These are phyloP conservation scores for Cettia cetti DNA, from an alignment of 2,113 vertebrate genomes.

Conservation along the genomic window DNA sequence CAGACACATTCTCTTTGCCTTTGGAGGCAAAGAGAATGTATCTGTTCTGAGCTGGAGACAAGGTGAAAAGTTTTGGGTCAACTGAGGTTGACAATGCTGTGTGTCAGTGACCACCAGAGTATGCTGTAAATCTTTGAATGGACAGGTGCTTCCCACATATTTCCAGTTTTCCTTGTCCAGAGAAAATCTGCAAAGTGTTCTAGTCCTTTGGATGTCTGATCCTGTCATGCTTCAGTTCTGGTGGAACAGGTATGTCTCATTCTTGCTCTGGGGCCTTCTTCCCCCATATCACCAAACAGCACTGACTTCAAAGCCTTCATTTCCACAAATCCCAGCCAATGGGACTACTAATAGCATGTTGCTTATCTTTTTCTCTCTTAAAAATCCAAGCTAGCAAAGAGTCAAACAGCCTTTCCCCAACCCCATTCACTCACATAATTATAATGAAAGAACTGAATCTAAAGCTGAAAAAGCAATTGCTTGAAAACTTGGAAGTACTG, in stretches of 20 bases:
- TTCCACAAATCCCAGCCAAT: background rate
- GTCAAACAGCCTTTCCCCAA: background rate
- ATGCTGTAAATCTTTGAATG: slow-evolving; percentile 1
- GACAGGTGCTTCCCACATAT: background rate
- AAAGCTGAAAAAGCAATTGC: background rate
- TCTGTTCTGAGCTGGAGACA: background rate
- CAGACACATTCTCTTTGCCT: background rate
- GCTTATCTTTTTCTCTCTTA: background rate
- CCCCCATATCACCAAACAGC: background rate
- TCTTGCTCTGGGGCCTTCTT: background rate
- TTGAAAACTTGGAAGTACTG: background rate
- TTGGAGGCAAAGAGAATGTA: background rate
- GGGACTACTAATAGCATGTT: background rate
- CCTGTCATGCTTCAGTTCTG: rapidly evolving
- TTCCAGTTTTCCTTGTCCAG: background rate
- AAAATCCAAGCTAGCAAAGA: background rate
- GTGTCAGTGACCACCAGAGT: background rate
- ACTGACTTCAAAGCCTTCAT: background rate
- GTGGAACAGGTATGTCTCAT: background rate
- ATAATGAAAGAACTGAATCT: background rate
- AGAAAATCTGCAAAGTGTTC: background rate
- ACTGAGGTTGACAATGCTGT: background rate
- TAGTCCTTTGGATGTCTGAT: background rate
- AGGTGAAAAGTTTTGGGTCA: background rate
- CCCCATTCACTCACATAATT: background rate